phyloP scores from a whole-genome alignment of 1,140 invertebrate genomes.

The Spodoptera litura region DNA sequence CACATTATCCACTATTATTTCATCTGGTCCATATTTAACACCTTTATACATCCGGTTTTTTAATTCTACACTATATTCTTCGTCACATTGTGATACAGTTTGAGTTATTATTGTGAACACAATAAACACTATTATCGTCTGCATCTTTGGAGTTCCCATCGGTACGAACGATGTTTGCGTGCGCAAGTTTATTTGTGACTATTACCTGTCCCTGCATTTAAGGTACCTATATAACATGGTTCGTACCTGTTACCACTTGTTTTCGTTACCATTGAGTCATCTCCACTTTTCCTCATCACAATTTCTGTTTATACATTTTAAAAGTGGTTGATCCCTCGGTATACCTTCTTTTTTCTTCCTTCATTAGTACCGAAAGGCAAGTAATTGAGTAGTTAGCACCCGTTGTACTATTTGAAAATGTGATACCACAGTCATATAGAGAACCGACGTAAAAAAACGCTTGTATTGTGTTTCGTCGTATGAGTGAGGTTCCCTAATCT shows the following conservation, averaged over 20 bases:
- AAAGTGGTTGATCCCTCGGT: too few species aligned
- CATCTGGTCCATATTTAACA: not conserved
- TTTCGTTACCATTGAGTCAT: too few species aligned
- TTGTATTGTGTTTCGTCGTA: too few species aligned
- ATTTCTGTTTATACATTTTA: too few species aligned
- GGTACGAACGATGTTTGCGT: constrained; percentile 17
- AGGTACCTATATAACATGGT: not conserved
- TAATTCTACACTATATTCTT: constrained; percentile 7
- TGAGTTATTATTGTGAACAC: not conserved
- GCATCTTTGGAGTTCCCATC: not conserved
- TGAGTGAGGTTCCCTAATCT: too few species aligned
- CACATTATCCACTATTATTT: not conserved
- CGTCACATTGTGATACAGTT: not conserved
- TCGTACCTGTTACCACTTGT: not conserved
- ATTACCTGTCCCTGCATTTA: not conserved
- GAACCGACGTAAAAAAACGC: too few species aligned
- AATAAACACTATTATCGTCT: not conserved
- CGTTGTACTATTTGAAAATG: too few species aligned
- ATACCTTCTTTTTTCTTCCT: too few species aligned
- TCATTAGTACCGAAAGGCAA: too few species aligned
- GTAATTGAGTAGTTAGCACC: too few species aligned
- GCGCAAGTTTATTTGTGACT: not conserved
- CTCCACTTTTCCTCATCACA: too few species aligned
- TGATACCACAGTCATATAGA: too few species aligned
- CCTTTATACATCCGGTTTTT: not conserved